Base-by-base conservation (phyloP, 2,888 invertebrate genomes). In the Bellardia bayeri region DNA sequence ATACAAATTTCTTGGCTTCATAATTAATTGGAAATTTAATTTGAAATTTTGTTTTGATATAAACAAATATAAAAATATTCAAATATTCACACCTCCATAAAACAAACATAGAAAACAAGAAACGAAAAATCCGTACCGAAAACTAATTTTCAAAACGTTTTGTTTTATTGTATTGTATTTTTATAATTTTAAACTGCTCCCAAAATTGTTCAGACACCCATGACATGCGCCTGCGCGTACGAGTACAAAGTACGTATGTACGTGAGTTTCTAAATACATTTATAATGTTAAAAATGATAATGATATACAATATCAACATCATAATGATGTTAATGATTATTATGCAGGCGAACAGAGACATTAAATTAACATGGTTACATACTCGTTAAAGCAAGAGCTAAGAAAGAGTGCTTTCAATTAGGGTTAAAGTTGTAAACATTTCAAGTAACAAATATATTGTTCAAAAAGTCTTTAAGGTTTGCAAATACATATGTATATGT, bases 151-250 rank as follows among this genome's bases (percentile, higher is more conserved):
- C 11, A 40, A 66, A 66, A 66, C 66, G 66, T 66, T 66, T 64
- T 74, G 42, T 69, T 11, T 68, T 23, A 23, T 66, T 40, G 42
- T 9, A 0, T 16, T 40, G 3, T 71, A 9, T 45, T 45, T 61
- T 68, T 51, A 14, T 23, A 23, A 23, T 23, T 49, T 49, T 11
- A 42, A 74, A 71, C 82, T 85, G 85, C 78, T 85, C 87, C 84
- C 74, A 78, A 87, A 87, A 78, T 80, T 85, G 23, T 61, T 23
- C 13, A 68, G 74, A 68, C 75, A 69, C 45, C 56, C 69, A 69
- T 71, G 45, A 69, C 63, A 81, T 75, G 80, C 68, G 80, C 63
- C 80, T 51, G 58, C 49, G 37, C 37, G 66, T 66, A 7, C 14
- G 61, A n/a, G 14, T n/a, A 63, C 75, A 75, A 66, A 30, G 69